Evolutionary conservation across 2,888 invertebrate genomes (phyloP), one percentile per base, ranked within the genome.

Genomic region (Leistus spinibarbis): DNA sequence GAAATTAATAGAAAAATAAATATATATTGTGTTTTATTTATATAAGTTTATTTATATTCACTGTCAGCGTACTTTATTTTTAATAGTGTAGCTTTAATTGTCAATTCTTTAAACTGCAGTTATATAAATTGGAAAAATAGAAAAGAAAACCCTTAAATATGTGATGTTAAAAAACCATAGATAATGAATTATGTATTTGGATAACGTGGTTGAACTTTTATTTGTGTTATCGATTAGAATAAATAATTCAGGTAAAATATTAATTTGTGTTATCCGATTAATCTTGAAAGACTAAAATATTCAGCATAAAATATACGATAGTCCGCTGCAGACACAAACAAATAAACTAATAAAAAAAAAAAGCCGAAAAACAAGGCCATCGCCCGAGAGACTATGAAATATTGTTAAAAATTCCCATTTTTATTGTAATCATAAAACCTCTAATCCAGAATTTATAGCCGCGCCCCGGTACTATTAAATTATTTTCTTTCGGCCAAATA

Each of bases 401-500:
- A 85, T 85, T 85, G 85, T 85, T 85, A 84, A 85, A 85, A 86
- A 86, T 85, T 85, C 84, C 84, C 84, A 83, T 84, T 85, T 86
- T 85, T 85, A 85, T 83, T 84, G 83, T 83, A 54, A 80, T 84
- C 82, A 84, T 85, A 85, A 85, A 85, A 75, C 23, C 84, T 84
- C 82, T 86, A 86, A 86, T 85, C 85, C 84, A 79, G 81, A 86
- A 86, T 86, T 85, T 86, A 86, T 85, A 84, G 84, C 85, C 54
- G 81, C 82, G 81, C 84, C 54, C 81, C 82, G 81, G 84, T 84
- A 40, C 85, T 85, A 85, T 85, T 85, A 85, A 86, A 86, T 85
- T 85, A 84, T 84, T 23, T 73, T 84, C 82, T 83, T 84, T 83
- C 83, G 80, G 82, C 81, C 80, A 81, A 85, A 85, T 85, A 85